Percentiles rank a stretch among this genome's conserved stretches.
phyloP scores from a whole-genome alignment of 35 echinoderm and acorn worm genomes.

The Ptychodera flava region DNA sequence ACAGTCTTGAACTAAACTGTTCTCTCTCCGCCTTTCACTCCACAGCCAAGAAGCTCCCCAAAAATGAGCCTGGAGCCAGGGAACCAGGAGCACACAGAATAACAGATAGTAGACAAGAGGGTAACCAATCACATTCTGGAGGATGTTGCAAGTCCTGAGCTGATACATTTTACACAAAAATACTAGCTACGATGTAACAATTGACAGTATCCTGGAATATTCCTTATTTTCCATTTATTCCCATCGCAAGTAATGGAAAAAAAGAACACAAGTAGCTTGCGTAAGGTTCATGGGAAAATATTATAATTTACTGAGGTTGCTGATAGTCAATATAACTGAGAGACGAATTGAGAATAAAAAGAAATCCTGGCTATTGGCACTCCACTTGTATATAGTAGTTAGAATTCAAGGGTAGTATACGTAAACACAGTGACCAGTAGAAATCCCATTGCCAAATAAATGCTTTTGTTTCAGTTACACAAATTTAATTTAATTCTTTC shows the following conservation, averaged over 20 bases:
- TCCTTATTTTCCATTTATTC: background rate
- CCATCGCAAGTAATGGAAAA: background rate
- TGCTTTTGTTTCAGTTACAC: background rate
- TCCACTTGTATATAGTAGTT: background rate
- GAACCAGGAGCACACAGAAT: background rate
- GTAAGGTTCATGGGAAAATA: background rate
- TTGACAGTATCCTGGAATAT: background rate
- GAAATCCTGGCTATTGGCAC: background rate
- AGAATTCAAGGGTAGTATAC: background rate
- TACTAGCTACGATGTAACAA: background rate
- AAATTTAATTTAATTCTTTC: background rate
- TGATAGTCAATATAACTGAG: background rate
- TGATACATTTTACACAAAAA: background rate
- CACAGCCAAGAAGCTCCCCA: background rate
- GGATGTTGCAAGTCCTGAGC: background rate
- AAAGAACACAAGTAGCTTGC: background rate
- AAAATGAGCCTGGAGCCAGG: background rate
- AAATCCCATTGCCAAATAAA: background rate
- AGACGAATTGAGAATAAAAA: background rate
- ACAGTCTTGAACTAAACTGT: background rate
- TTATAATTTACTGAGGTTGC: background rate
- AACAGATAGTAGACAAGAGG: background rate
- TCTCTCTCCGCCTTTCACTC: background rate
- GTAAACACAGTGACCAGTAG: background rate
- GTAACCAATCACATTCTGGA: background rate